Conservation (phyloP, 2,113 vertebrate species). For the human (Homo sapiens) region GRCh38 chr1:19578001-19578500, state of each 20-base stretch:
- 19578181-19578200: slow-evolving; percentile 68
- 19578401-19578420: no score
- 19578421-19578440: no score
- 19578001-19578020: slow-evolving; percentile 62
- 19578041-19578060: slow-evolving; percentile 69
- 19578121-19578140: slow-evolving; percentile 77
- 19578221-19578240: slow-evolving; percentile 78
- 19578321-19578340: no score
- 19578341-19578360: no score
- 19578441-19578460: no score
- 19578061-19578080: slow-evolving; percentile 78
- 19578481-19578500: no score
- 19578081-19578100: slow-evolving; percentile 76
- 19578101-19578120: slow-evolving; percentile 72
- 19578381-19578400: no score
- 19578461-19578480: no score
- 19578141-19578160: slow-evolving; percentile 63
- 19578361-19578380: no score
- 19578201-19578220: slow-evolving; percentile 70
- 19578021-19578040: slow-evolving; percentile 70
- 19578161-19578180: slow-evolving; percentile 78
- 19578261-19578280: slow-evolving; percentile 54
- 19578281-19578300: slow-evolving; percentile 16
- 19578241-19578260: slow-evolving; percentile 53
- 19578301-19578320: neutral